Evolutionary conservation across 2,113 vertebrate genomes (phyloP), one percentile per base, ranked within the genome.

Genomic region (Meriones unguiculatus): DNA sequence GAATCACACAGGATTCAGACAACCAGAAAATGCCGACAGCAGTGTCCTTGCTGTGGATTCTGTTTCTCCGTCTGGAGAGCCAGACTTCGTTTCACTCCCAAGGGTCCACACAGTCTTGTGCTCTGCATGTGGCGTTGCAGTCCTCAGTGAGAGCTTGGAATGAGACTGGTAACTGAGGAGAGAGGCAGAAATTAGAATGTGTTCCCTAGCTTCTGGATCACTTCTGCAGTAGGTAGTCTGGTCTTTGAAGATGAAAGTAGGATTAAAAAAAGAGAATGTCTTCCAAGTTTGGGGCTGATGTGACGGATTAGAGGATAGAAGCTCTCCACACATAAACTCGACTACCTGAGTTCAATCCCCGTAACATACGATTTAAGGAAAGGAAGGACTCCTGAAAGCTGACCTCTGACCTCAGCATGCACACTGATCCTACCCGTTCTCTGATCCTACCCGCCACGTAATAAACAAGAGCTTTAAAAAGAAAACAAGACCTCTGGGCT

Each of bases 31-130:
- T 52, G 41, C 65, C 41, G 77, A 52, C 77, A 59, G 25, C 7
- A 18, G 59, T 62, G 17, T 3, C 15, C 85, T 69, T 76, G 4
- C 18, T 46, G 46, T 46, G 46, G 46, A 46, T 5, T 46, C 46
- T 46, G 46, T 46, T 46, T 46, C 46, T 46, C 46, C 46, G 46
- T 46, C 46, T 46, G 64, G 73, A 62, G 41, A 73, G 22, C 67
- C 41, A 89, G 35, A 54, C 7, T 52, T 46, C 50, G 38, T 86
- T 91, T 96, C 69, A 86, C n/a, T 89, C 81, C 52, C 84, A 91
- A 17, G 85, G 93, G 18, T 88, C 46, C 54, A 4, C 81, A 72
- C 1, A 67, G 28, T 59, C 50, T 41, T 18, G n/a, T 90, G 54
- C n/a, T 6, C 5, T 41, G 80, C n/a, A 64, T n/a, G 64, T 52